These are phyloP conservation scores for Hydractinia symbiolongicarpus DNA, from an alignment of 30 jellyfish, hydroid and myxozoan genomes.

Conservation along the genomic window DNA sequence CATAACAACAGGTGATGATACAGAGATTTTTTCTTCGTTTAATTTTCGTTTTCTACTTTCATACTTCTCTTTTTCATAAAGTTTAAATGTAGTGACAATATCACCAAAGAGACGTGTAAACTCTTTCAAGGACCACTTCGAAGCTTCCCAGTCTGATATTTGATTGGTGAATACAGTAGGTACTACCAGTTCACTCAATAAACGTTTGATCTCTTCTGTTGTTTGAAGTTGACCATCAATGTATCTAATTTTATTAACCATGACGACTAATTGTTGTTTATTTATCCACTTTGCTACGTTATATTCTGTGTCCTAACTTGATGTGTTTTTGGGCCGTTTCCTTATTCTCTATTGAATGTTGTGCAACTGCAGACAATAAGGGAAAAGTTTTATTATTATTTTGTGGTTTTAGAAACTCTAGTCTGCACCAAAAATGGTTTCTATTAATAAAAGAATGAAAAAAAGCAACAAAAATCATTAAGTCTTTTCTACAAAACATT, in stretches of 20 bases:
- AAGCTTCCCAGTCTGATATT: slow-evolving; percentile 62
- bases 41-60: background rate
- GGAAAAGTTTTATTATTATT: no score
- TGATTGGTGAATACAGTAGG: slow-evolving; percentile 52
- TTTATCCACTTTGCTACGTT: background rate
- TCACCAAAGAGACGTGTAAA: slow-evolving; percentile 33
- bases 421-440: no score
- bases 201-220: slow-evolving; percentile 18
- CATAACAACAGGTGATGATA: slow-evolving; percentile 27
- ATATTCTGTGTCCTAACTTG: no score
- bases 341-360: no score
- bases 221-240: slow-evolving; percentile 9
- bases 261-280: background rate
- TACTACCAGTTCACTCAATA: slow-evolving; percentile 1
- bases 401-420: no score
- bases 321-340: no score
- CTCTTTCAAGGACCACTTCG: slow-evolving; percentile 45
- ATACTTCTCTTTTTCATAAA: slow-evolving; percentile 11
- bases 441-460: no score
- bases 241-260: background rate
- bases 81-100: slow-evolving; percentile 36
- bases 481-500: no score
- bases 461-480: no score
- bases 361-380: no score
- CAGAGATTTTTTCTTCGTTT: slow-evolving; percentile 5